Evolutionary conservation across 2,888 invertebrate species (phyloP).

Genomic region (Agrilus cyanescens): DNA sequence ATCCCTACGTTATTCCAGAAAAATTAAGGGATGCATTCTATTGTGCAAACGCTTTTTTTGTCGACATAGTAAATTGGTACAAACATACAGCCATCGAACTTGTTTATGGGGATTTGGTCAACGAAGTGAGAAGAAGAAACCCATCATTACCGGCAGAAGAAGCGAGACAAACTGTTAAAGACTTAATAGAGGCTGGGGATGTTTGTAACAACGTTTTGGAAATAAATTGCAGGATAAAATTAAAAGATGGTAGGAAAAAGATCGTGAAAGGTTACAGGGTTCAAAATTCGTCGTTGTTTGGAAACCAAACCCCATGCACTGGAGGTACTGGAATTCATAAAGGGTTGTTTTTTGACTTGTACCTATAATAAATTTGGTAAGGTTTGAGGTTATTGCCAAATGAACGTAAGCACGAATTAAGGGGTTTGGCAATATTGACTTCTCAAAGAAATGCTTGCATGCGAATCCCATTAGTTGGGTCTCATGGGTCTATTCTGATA

Average conservation of each 20-base stretch:
- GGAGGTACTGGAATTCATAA: slow-evolving; percentile 20
- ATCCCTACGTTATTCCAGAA: slow-evolving; percentile 27
- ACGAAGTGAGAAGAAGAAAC: slow-evolving; percentile 14
- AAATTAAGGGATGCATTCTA: slow-evolving; percentile 29
- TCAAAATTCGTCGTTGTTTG: slow-evolving; percentile 23
- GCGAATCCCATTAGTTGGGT: slow-evolving; percentile 27
- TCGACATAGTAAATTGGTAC: slow-evolving; percentile 30
- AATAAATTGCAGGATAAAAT: slow-evolving; percentile 25
- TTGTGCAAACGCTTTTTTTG: slow-evolving; percentile 29
- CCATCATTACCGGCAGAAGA: slow-evolving; percentile 12
- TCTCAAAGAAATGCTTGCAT: slow-evolving; percentile 28
- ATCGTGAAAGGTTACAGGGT: slow-evolving; percentile 28
- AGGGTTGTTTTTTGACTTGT: background rate
- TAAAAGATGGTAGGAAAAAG: slow-evolving; percentile 23
- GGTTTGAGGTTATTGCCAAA: slow-evolving; percentile 25
- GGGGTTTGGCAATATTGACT: slow-evolving; percentile 26
- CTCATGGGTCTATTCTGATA: slow-evolving; percentile 29
- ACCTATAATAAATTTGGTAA: slow-evolving; percentile 8
- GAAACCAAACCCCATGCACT: slow-evolving; percentile 20
- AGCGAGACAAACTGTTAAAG: slow-evolving; percentile 18
- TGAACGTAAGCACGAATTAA: slow-evolving; percentile 27
- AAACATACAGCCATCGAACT: slow-evolving; percentile 27
- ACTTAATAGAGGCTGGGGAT: slow-evolving; percentile 25
- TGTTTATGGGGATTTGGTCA: slow-evolving; percentile 24
- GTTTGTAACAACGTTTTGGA: slow-evolving; percentile 29